Evolutionary conservation across 2,797 vertebrate genomes (phyloP), one percentile per base, ranked within the genome.

Genomic region (Phataginus tricuspis): DNA sequence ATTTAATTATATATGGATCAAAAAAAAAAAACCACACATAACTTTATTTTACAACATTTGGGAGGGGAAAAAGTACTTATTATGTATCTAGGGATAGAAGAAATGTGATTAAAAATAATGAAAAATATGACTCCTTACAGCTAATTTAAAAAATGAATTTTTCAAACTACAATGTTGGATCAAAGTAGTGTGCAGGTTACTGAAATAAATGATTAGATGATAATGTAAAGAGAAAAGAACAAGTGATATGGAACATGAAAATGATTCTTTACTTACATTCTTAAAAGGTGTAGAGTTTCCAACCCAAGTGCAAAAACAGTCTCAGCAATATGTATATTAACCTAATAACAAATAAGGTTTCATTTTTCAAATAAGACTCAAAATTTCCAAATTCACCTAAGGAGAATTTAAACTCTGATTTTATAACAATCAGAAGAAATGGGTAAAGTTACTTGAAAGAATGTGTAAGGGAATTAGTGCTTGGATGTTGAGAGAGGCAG

Each of bases 251-350:
- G 91, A 80, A 93, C 23, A 87, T 91, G 21, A 94, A 94, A 42
- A 91, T 63, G 98, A 59, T 80, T 82, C 57, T 97, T 74, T 2
- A 42, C 51, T 96, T 79, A 37, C 95, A 49, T 77, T 45, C 96
- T 97, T 80, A 25, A 83, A 57, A 94, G 23, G 4, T 71, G 25
- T 5, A 53, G 13, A 75, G 25, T 66, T 77, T 97, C 87, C 86
- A 97, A 93, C 97, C 71, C 19, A 98, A 96, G 74, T 86, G 94
- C 91, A 97, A 93, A 92, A 96, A 95, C 23, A 75, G 1, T 91
- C 42, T 88, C 69, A 86, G 42, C 63, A 87, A 97, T 66, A 7
- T 57, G n/a, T 66, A 79, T 95, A 93, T 93, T 96, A 97, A 97
- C 31, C 77, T 90, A 92, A 63, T 79, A 94, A 86, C 90, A 96